phyloP scores from a whole-genome alignment of 2,113 vertebrate species.

The Phyllostomus discolor region DNA sequence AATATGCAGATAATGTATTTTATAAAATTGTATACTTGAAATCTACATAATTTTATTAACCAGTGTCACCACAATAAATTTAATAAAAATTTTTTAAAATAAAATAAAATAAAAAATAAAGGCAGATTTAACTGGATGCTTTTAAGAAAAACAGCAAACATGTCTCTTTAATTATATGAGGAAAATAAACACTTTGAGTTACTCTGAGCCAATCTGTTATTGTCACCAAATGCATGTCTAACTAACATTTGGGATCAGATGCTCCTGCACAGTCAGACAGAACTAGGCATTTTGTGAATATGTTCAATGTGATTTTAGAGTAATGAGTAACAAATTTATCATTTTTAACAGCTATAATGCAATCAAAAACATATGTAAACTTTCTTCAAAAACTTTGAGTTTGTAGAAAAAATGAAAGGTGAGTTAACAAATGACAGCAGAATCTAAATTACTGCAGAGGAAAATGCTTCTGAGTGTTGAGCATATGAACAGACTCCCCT shows the following conservation, averaged over 20 bases:
- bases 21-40: not conserved
- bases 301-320: not conserved
- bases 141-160: not conserved
- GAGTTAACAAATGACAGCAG: slow-evolving; percentile 54
- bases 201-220: not conserved
- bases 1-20: not conserved
- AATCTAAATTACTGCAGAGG: slow-evolving; percentile 45
- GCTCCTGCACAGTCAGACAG: not conserved
- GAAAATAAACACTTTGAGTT: not conserved
- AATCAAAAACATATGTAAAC: not conserved
- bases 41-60: not conserved
- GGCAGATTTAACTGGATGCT: not conserved
- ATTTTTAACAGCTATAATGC: not conserved
- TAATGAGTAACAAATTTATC: not conserved
- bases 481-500: slow-evolving; percentile 40
- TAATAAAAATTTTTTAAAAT: not conserved
- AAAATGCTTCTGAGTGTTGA: slow-evolving; percentile 28
- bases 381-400: slow-evolving; percentile 26
- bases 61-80: not conserved
- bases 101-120: not conserved
- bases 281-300: not conserved
- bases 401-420: slow-evolving; percentile 42
- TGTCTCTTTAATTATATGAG: not conserved
- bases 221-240: not conserved
- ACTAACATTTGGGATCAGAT: not conserved